Conservation (phyloP, 2,797 vertebrate genomes). For the Sarcophilus harrisii region DNA sequence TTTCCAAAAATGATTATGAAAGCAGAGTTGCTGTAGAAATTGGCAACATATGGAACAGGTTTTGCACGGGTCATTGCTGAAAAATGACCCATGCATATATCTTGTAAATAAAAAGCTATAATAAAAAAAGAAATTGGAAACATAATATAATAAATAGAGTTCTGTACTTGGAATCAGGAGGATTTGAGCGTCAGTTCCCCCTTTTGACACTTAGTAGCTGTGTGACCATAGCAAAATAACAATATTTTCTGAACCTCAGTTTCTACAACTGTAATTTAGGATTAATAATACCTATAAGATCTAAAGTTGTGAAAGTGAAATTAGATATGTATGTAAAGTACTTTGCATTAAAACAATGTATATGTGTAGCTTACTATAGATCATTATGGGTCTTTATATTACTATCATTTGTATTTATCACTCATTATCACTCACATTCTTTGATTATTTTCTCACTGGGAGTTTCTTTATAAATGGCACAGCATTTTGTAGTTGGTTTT, state of each 20-base stretch:
- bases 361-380: background rate
- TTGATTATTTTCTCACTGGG: background rate
- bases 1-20: background rate
- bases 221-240: background rate
- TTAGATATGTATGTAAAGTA: background rate
- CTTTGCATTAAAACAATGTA: background rate
- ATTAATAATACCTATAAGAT: background rate
- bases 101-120: too few species aligned
- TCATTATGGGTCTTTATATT: background rate
- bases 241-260: background rate
- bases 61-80: too few species aligned
- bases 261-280: background rate
- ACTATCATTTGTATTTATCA: background rate
- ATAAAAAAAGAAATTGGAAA: background rate
- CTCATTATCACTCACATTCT: background rate
- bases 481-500: background rate
- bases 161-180: background rate
- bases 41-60: too few species aligned
- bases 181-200: background rate
- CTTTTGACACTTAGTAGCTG: background rate
- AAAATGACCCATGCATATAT: too few species aligned
- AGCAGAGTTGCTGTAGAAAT: background rate
- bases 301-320: background rate
- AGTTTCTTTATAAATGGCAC: background rate
- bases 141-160: background rate